phyloP scores from a whole-genome alignment of 2,113 vertebrate genomes.

The Phylloscopus trochiloides region DNA sequence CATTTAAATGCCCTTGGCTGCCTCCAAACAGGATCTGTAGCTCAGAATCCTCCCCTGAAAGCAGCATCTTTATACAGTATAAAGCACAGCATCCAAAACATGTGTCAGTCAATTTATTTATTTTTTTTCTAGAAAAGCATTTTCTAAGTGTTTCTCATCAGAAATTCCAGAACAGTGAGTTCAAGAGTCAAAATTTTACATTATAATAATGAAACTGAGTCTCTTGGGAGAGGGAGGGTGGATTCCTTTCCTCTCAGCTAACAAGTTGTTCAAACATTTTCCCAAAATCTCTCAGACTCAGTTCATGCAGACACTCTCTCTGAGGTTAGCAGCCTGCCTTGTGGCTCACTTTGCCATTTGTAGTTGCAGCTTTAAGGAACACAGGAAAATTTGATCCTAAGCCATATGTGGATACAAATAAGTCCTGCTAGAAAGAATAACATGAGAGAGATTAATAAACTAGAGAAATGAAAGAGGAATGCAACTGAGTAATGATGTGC shows the following conservation, averaged over 20 bases:
- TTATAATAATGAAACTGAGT: background rate
- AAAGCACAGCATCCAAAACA: background rate
- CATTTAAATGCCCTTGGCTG: background rate
- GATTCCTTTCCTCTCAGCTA: background rate
- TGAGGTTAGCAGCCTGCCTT: background rate
- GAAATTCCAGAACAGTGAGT: background rate
- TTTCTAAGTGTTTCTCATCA: background rate
- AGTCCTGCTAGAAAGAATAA: background rate
- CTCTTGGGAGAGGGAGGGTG: too few species aligned
- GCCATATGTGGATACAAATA: background rate
- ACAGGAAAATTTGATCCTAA: background rate
- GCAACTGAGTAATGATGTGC: background rate
- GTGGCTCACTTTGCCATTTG: background rate
- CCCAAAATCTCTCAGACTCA: background rate
- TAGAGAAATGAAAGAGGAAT: background rate
- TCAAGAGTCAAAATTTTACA: background rate
- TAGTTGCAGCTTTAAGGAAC: background rate
- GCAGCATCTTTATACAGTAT: background rate
- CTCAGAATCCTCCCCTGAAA: background rate
- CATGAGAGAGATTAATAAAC: background rate
- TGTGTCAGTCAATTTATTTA: background rate
- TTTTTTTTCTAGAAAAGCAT: background rate
- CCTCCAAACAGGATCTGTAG: background rate
- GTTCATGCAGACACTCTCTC: background rate
- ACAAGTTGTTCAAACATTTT: background rate